Percentiles rank a stretch among this genome's conserved stretches.
Evolutionary conservation across 2,888 invertebrate genomes (phyloP).

Genomic region (Hartigia nigra): DNA sequence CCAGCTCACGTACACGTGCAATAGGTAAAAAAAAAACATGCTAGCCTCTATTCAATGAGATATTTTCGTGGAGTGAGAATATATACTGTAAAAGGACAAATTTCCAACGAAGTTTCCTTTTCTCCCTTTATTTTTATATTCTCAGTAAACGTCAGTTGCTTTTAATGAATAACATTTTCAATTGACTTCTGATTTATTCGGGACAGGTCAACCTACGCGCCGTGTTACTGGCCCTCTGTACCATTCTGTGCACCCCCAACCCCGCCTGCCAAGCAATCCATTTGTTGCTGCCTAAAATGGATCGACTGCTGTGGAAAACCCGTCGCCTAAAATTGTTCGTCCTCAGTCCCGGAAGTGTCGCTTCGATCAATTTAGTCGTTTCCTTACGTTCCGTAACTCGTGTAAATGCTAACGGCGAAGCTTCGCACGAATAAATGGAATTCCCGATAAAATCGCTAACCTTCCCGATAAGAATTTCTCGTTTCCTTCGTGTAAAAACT

Average conservation of each 20-base stretch:
- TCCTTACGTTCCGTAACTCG: background rate
- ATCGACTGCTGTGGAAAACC: conserved; percentile 44
- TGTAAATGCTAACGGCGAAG: background rate
- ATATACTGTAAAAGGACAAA: background rate
- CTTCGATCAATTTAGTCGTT: background rate
- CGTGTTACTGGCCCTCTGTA: conserved; percentile 42
- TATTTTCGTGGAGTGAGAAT: background rate
- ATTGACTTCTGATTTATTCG: conserved; percentile 14
- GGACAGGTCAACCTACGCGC: conserved; percentile 42
- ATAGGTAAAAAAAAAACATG: conserved; percentile 39
- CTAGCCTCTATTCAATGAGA: background rate
- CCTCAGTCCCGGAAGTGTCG: background rate
- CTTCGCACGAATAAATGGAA: background rate
- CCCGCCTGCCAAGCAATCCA: conserved; percentile 17
- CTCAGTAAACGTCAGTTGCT: background rate
- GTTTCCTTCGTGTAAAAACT: background rate
- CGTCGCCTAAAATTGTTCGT: conserved; percentile 20
- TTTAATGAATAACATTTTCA: background rate
- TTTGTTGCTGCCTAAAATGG: conserved; percentile 38
- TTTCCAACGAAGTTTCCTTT: background rate
- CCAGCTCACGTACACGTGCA: conserved; percentile 43
- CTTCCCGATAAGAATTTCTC: background rate
- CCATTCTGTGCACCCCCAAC: conserved; percentile 30
- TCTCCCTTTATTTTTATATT: background rate
- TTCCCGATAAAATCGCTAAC: background rate